Evolutionary conservation across 2,888 invertebrate species (phyloP).

Genomic region (Bugulina stolonifera): DNA sequence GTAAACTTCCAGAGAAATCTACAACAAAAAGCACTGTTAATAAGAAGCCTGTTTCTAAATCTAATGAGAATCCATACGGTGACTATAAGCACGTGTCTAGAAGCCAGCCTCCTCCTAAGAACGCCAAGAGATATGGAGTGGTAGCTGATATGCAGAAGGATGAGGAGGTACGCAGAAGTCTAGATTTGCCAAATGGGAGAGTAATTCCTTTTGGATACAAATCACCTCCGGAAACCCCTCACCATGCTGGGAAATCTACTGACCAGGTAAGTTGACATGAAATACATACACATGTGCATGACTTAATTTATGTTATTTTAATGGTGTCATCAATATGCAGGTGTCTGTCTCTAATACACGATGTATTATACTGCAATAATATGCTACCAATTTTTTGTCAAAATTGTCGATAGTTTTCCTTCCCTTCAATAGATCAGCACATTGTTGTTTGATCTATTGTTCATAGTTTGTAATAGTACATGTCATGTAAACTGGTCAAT

Average conservation of each 20-base stretch:
- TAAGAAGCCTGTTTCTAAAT: background rate
- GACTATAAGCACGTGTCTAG: background rate
- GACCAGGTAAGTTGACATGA: too few relatives aligned
- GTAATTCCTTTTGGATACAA: constrained; percentile 15
- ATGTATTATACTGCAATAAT: too few relatives aligned
- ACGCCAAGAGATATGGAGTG: background rate
- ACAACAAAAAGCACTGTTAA: background rate
- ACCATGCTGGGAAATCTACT: background rate
- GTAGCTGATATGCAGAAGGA: background rate
- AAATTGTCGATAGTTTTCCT: too few relatives aligned
- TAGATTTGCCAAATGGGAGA: constrained; percentile 11
- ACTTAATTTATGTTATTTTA: too few relatives aligned
- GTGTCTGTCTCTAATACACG: too few relatives aligned
- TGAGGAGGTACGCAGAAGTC: background rate
- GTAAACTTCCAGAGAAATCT: background rate
- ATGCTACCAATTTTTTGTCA: too few relatives aligned
- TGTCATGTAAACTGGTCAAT: too few relatives aligned
- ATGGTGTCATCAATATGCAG: too few relatives aligned
- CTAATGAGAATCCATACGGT: background rate
- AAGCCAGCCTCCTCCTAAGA: background rate
- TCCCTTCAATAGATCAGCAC: too few relatives aligned
- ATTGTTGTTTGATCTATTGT: too few relatives aligned
- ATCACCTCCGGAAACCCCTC: background rate
- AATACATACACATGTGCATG: too few relatives aligned
- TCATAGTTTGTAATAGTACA: too few relatives aligned